Evolutionary conservation across 2,888 invertebrate genomes (phyloP).

Genomic region (Cataglyphis rosenhaueri): DNA sequence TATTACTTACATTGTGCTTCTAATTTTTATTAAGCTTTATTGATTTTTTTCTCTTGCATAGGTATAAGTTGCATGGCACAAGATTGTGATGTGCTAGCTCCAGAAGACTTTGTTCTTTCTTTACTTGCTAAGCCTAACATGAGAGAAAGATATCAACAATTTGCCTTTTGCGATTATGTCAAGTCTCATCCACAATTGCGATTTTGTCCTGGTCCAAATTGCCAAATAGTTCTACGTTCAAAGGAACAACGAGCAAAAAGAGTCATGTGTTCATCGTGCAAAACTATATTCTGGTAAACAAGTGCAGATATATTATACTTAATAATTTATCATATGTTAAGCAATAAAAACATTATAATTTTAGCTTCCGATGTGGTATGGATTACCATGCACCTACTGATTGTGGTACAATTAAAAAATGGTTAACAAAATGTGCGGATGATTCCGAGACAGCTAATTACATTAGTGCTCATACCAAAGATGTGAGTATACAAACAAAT

Average conservation of each 20-base stretch:
- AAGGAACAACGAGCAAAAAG: slow-evolving; percentile 93
- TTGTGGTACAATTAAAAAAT: slow-evolving; percentile 97
- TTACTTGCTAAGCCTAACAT: slow-evolving; percentile 93
- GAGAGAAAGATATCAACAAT: slow-evolving; percentile 97
- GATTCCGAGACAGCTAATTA: slow-evolving; percentile 99
- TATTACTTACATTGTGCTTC: neutral
- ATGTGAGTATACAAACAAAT: slow-evolving; percentile 85
- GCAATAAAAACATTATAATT: slow-evolving; percentile 55
- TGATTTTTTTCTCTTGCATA: slow-evolving; percentile 81
- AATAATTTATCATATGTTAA: neutral
- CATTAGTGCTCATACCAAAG: slow-evolving; percentile 99
- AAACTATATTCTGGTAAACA: slow-evolving; percentile 94
- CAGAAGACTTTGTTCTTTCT: slow-evolving; percentile 97
- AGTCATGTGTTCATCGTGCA: slow-evolving; percentile 95
- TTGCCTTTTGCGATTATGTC: slow-evolving; percentile 98
- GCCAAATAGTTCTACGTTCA: slow-evolving; percentile 95
- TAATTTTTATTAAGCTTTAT: neutral
- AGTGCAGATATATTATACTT: neutral
- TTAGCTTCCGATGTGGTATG: slow-evolving; percentile 95
- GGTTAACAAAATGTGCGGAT: slow-evolving; percentile 99
- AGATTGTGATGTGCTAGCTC: slow-evolving; percentile 97
- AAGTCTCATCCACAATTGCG: slow-evolving; percentile 95
- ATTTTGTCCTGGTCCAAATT: slow-evolving; percentile 98
- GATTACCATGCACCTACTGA: slow-evolving; percentile 99
- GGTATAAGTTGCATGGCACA: slow-evolving; percentile 99